Conservation (phyloP, 2,888 invertebrate genomes). For the Euspilapteryx auroguttella region DNA sequence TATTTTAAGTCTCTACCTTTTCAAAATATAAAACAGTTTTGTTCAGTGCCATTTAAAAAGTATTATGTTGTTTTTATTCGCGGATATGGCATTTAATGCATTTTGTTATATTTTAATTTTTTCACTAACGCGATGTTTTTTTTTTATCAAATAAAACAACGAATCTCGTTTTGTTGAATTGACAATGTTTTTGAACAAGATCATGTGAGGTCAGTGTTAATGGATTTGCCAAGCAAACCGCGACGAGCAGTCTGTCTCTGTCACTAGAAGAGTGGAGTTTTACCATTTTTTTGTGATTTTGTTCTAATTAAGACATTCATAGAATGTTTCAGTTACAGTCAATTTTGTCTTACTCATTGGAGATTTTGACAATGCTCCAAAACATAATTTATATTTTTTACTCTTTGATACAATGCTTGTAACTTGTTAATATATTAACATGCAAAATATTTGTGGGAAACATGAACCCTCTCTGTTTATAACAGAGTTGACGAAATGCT, state of each 20-base stretch:
- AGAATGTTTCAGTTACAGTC: conserved; percentile 19
- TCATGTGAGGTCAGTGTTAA: conserved; percentile 8
- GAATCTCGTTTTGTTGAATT: conserved; percentile 37
- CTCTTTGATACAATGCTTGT: background rate
- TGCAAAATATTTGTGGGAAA: conserved; percentile 10
- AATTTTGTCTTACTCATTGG: no score
- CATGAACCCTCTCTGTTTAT: no score
- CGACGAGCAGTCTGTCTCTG: no score
- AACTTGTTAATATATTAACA: background rate
- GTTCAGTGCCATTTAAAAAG: conserved; percentile 53
- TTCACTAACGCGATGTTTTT: no score
- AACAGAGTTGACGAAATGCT: no score
- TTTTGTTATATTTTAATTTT: no score
- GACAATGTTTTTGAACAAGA: conserved; percentile 21
- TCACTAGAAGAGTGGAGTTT: background rate
- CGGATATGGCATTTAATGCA: conserved; percentile 55
- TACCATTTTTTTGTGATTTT: conserved; percentile 5
- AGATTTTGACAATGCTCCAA: no score
- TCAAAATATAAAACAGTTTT: conserved; percentile 15
- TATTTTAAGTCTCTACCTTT: background rate
- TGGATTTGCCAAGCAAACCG: conserved; percentile 47
- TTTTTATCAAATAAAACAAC: conserved; percentile 31
- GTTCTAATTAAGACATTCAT: conserved; percentile 16
- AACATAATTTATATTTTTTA: background rate
- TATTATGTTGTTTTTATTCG: conserved; percentile 54